phyloP scores from a whole-genome alignment of 2,888 invertebrate species.

The Pocota personata region DNA sequence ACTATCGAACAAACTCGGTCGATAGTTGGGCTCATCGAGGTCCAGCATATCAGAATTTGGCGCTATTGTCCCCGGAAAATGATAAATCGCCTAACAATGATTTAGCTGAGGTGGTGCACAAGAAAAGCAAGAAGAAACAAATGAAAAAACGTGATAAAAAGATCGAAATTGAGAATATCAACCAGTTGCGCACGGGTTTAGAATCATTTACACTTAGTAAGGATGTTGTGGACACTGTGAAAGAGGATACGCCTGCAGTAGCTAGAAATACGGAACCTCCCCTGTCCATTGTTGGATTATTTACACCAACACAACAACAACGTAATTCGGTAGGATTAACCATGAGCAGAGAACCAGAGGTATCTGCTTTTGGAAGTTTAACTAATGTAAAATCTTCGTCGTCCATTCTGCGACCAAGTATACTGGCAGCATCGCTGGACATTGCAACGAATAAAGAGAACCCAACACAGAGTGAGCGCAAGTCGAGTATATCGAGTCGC shows the following conservation, averaged over 20 bases:
- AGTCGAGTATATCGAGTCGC: slow-evolving; percentile 78
- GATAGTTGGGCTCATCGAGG: slow-evolving; percentile 57
- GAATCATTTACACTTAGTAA: slow-evolving; percentile 82
- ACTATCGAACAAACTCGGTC: slow-evolving; percentile 52
- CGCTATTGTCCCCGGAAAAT: slow-evolving; percentile 17
- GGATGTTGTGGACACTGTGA: slow-evolving; percentile 70
- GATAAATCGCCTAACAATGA: slow-evolving; percentile 65
- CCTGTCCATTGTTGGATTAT: slow-evolving; percentile 38
- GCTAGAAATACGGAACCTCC: slow-evolving; percentile 2
- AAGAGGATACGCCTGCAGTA: neutral
- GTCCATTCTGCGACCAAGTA: slow-evolving; percentile 78
- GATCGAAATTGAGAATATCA: slow-evolving; percentile 80
- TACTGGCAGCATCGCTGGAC: slow-evolving; percentile 75
- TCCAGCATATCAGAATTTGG: slow-evolving; percentile 4
- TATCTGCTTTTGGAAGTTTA: slow-evolving; percentile 7
- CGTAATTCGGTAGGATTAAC: slow-evolving; percentile 44
- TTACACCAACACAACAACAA: slow-evolving; percentile 39
- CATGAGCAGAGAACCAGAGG: slow-evolving; percentile 56
- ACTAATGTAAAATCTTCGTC: slow-evolving; percentile 51
- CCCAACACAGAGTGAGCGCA: slow-evolving; percentile 59
- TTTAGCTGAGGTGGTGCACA: slow-evolving; percentile 13
- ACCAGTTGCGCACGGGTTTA: slow-evolving; percentile 79
- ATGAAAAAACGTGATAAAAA: slow-evolving; percentile 78
- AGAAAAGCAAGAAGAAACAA: slow-evolving; percentile 74
- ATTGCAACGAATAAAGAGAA: slow-evolving; percentile 53